phyloP scores from a whole-genome alignment of 2,113 vertebrate species.

The Platycercus adscitus region DNA sequence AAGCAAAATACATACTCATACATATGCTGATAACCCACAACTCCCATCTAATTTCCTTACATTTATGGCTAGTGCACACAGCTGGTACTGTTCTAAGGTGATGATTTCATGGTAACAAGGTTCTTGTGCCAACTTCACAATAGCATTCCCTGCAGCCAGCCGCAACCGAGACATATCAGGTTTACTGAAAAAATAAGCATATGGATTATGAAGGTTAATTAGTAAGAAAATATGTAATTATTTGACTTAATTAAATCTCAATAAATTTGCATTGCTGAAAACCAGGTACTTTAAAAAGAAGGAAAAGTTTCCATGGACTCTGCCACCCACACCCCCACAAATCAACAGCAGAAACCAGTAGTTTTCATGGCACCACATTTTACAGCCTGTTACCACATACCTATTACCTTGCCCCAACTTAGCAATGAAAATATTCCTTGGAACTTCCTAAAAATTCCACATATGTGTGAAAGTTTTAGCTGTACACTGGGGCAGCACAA shows the following conservation, averaged over 20 bases:
- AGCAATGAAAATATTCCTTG: not conserved
- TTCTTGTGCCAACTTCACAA: constrained; percentile 96
- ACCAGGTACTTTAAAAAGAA: not conserved
- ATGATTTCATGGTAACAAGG: constrained; percentile 99
- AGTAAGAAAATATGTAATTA: not conserved
- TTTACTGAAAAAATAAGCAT: constrained; percentile 84
- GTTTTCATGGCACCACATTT: not conserved
- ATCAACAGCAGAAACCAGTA: not conserved
- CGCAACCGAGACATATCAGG: constrained; percentile 97
- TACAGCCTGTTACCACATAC: not conserved
- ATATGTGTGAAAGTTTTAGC: not conserved
- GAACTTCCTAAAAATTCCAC: not conserved
- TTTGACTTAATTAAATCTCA: not conserved
- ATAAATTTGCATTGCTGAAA: not conserved
- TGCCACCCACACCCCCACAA: rapidly evolving
- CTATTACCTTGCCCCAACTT: not conserved
- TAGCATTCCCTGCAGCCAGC: constrained; percentile 91
- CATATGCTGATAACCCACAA: not conserved
- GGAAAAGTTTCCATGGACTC: not conserved
- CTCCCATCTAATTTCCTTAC: constrained; percentile 76
- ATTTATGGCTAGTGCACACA: constrained; percentile 96
- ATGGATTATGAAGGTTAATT: not conserved
- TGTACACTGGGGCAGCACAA: not conserved
- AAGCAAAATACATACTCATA: not conserved
- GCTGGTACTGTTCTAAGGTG: constrained; percentile 96